Evolutionary conservation across 2,797 vertebrate species (phyloP), one percentile per base, ranked within the genome.

Genomic region (Sebastes iracundus): DNA sequence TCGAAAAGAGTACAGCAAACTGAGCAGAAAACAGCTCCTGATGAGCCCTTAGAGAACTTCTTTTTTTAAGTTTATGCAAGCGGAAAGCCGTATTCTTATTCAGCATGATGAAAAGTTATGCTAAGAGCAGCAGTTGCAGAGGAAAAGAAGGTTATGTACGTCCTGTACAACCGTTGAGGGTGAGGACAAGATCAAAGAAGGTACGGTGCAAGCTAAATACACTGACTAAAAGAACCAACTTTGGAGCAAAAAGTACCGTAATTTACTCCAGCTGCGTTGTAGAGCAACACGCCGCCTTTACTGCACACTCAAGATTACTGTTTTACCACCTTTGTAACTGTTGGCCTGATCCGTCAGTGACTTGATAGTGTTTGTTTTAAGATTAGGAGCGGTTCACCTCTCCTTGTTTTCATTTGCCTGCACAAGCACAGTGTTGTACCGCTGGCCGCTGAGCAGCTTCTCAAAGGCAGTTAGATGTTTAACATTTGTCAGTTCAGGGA

Each of bases 381-480:
- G 84, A 89, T 92, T 80, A 90, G 82, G 76, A 77, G 75, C 61
- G 38, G 78, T 88, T 93, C 85, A 83, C 32, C 72, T 88, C 77
- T 84, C 72, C 74, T 75, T 82, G 79, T 84, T 83, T 88, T 84
- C 83, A 80, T 92, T 84, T 85, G 85, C 78, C 77, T 80, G 67
- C 70, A 88, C 83, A 89, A 84, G 85, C 75, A 56, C 28, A n/a
- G 64, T 72, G 80, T 79, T 85, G 81, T 80, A 23, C 69, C 2
- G 72, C 63, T 32, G 76, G 77, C 62, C n/a, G 18, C 64, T 10
- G 68, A 83, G 66, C 71, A 20, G 82, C 77, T 72, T 49, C 69
- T 78, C 30, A 60, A 49, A 72, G 38, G 38, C 66, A 67, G 32
- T 59, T n/a, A 4, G 53, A 82, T 67, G 71, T 84, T 73, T 56